Percentiles rank a stretch among this genome's conserved stretches.
phyloP scores from a whole-genome alignment of 2,888 invertebrate species.

The Apamea monoglypha region DNA sequence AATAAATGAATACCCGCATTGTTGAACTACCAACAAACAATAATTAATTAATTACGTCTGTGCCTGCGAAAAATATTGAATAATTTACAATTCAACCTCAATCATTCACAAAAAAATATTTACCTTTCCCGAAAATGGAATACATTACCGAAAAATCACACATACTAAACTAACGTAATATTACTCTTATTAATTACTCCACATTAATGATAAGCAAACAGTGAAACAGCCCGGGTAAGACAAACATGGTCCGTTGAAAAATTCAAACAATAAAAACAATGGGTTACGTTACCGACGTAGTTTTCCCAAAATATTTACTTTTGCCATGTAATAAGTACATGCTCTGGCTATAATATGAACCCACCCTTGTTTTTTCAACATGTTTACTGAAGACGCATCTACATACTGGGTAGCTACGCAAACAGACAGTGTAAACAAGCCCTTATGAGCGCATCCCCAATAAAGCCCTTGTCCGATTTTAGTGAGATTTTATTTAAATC shows the following conservation, averaged over 20 bases:
- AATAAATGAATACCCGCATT: neutral
- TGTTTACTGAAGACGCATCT: slow-evolving; percentile 89
- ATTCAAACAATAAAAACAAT: slow-evolving; percentile 78
- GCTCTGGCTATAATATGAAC: slow-evolving; percentile 74
- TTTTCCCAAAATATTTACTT: slow-evolving; percentile 75
- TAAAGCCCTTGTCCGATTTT: slow-evolving; percentile 78
- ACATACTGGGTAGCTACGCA: slow-evolving; percentile 86
- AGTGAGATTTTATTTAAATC: slow-evolving; percentile 75
- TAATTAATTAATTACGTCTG: slow-evolving; percentile 36
- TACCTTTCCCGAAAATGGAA: slow-evolving; percentile 37
- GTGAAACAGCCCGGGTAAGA: slow-evolving; percentile 59
- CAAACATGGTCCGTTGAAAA: slow-evolving; percentile 74
- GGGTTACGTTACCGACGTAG: slow-evolving; percentile 70
- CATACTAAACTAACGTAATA: slow-evolving; percentile 47
- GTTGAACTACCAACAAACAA: slow-evolving; percentile 24
- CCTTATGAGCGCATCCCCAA: slow-evolving; percentile 86
- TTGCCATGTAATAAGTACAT: slow-evolving; percentile 73
- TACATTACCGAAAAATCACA: slow-evolving; percentile 58
- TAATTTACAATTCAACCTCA: slow-evolving; percentile 32
- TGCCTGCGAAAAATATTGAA: slow-evolving; percentile 41
- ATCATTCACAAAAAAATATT: slow-evolving; percentile 44
- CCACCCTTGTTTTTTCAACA: slow-evolving; percentile 89
- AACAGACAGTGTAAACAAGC: slow-evolving; percentile 87
- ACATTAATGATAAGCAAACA: slow-evolving; percentile 68
- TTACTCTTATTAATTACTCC: slow-evolving; percentile 64